Evolutionary conservation across 2,113 vertebrate genomes (phyloP).

Genomic region (Probosciger aterrimus): DNA sequence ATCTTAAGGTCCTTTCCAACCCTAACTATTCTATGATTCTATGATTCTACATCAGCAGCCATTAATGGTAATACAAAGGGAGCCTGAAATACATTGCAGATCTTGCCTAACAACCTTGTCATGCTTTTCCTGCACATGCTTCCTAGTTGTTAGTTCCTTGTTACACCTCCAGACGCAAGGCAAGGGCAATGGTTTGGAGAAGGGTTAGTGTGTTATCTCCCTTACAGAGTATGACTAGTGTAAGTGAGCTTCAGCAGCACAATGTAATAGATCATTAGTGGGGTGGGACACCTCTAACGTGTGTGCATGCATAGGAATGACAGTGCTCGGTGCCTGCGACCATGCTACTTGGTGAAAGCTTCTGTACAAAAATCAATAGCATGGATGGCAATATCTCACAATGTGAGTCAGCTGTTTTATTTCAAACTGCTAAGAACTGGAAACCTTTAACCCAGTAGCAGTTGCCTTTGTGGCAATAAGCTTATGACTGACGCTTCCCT

Average conservation of each 20-base stretch:
- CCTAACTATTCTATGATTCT: too few species aligned
- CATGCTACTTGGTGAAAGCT: neutral
- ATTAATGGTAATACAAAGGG: neutral
- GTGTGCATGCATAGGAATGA: neutral
- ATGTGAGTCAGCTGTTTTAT: neutral
- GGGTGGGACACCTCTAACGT: neutral
- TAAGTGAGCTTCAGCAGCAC: neutral
- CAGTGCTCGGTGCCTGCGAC: neutral
- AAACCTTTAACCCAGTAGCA: neutral
- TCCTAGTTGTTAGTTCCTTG: neutral
- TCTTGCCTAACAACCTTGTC: neutral
- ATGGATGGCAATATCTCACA: neutral
- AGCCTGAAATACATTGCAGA: neutral
- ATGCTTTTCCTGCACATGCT: accelerated
- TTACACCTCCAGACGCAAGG: neutral
- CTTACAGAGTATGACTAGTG: neutral
- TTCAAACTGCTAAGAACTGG: neutral
- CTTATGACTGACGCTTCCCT: neutral
- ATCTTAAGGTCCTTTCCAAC: too few species aligned
- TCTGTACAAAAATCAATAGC: neutral
- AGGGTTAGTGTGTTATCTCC: neutral
- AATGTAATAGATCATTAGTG: neutral
- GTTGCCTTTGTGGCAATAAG: neutral
- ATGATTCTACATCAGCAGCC: too few species aligned
- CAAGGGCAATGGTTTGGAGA: neutral